phyloP scores from a whole-genome alignment of 2,113 vertebrate genomes.

The Crotophaga sulcirostris region DNA sequence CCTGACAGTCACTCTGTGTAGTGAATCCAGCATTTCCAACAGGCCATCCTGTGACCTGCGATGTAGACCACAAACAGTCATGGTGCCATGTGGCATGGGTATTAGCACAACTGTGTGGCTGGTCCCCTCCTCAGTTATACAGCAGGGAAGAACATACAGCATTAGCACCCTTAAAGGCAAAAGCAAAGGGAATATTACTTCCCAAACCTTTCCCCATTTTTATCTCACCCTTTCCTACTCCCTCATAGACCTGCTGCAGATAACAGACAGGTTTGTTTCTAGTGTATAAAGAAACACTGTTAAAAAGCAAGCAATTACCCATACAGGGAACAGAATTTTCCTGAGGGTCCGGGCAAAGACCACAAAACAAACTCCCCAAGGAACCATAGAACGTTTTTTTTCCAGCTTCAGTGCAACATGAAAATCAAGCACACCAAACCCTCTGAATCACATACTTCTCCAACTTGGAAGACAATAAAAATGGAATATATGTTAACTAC shows the following conservation, averaged over 20 bases:
- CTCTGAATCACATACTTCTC: neutral
- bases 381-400: neutral
- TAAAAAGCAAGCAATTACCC: neutral
- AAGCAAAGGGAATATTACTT: neutral
- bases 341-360: neutral
- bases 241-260: neutral
- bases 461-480: neutral
- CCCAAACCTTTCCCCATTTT: neutral
- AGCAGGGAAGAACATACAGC: neutral
- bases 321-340: neutral
- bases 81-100: neutral
- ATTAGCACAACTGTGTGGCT: neutral
- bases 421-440: neutral
- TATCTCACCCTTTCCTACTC: neutral
- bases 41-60: accelerated
- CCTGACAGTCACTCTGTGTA: neutral
- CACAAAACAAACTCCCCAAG: neutral
- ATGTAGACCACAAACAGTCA: neutral
- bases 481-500: neutral
- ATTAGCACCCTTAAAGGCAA: neutral
- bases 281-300: neutral
- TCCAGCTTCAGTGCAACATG: neutral
- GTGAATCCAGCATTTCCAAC: neutral
- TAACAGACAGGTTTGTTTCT: neutral
- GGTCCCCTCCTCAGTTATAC: neutral